Evolutionary conservation across 2,888 invertebrate species (phyloP).

Genomic region (Drosophila planitibia): DNA sequence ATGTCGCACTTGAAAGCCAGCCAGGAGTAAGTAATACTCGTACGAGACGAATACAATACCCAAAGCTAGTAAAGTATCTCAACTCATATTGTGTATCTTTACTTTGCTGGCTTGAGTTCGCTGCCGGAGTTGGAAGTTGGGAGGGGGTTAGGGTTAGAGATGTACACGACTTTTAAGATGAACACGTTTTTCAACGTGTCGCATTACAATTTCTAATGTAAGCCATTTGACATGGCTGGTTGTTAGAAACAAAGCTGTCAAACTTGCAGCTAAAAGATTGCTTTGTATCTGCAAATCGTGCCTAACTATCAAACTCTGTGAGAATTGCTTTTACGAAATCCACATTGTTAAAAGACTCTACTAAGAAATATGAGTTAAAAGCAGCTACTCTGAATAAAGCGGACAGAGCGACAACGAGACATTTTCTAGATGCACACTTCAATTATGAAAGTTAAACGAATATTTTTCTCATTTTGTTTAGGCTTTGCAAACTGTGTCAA

Average conservation of each 20-base stretch:
- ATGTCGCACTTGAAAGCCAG: constrained; percentile 70
- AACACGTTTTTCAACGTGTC: constrained; percentile 74
- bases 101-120: constrained; percentile 23
- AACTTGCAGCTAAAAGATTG: constrained; percentile 38
- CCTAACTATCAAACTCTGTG: constrained; percentile 10
- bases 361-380: background rate
- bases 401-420: background rate
- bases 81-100: constrained; percentile 46
- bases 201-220: constrained; percentile 80
- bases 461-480: background rate
- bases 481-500: background rate
- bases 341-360: background rate
- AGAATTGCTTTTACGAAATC: background rate
- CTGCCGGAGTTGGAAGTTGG: constrained; percentile 3
- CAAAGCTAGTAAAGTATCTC: constrained; percentile 50
- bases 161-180: constrained; percentile 70
- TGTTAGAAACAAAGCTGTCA: constrained; percentile 62
- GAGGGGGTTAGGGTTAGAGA: background rate
- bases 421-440: background rate
- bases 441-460: background rate
- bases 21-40: constrained; percentile 43
- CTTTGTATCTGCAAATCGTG: constrained; percentile 16
- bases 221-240: constrained; percentile 57
- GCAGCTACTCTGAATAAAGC: background rate
- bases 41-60: constrained; percentile 39